These are phyloP conservation scores for Taeniopygia guttata DNA, from an alignment of 2,797 vertebrate genomes.

Conservation along the genomic window DNA sequence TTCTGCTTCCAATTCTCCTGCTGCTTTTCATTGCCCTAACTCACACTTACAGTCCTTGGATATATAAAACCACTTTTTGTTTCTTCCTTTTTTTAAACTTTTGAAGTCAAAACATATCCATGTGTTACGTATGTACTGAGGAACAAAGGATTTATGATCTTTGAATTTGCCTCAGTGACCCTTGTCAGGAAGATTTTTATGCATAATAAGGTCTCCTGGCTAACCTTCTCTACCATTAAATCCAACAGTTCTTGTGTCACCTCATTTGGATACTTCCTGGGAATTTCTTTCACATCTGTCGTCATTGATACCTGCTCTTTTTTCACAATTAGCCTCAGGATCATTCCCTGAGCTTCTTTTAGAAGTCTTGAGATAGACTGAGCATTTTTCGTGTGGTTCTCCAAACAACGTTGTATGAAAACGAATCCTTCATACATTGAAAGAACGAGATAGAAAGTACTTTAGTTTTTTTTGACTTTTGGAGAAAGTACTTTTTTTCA, in stretches of 20 bases:
- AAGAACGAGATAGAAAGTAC: not conserved
- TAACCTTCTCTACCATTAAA: not conserved
- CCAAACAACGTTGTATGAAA: not conserved
- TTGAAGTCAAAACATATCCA: not conserved
- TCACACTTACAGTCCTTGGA: not conserved
- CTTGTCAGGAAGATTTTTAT: not conserved
- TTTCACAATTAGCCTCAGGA: not conserved
- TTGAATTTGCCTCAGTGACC: not conserved
- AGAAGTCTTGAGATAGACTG: not conserved
- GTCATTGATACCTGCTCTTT: not conserved
- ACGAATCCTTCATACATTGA: not conserved
- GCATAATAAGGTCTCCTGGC: not conserved
- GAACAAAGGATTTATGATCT: not conserved
- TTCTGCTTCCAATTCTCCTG: not conserved
- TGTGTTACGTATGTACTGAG: not conserved
- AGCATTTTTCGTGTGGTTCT: not conserved
- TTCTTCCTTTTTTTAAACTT: not conserved
- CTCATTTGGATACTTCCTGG: not conserved
- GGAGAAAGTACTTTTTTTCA: not conserved
- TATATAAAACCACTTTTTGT: not conserved
- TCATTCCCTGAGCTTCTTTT: not conserved
- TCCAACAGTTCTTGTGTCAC: not conserved
- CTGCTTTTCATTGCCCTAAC: not conserved
- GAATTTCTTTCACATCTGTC: not conserved
- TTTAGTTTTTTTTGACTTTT: not conserved